Evolutionary conservation across 2,797 vertebrate species (phyloP), one percentile per base, ranked within the genome.

Genomic region (Benthosema pterotum): DNA sequence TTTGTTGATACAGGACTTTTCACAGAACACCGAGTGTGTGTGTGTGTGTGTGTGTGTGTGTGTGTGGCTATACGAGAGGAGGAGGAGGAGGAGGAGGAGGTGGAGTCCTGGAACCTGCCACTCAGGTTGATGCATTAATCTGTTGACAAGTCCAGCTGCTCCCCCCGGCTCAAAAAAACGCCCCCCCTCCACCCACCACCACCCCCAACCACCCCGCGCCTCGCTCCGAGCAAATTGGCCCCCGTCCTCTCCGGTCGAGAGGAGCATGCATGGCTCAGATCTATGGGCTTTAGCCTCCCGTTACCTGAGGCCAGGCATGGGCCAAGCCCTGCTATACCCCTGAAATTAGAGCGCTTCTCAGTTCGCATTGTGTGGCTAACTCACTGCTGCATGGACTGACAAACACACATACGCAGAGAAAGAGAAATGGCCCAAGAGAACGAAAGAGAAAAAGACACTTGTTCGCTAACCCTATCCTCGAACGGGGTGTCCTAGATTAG

Each of bases 61-160:
- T n/a, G n/a, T n/a, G n/a, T n/a, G n/a, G n/a, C n/a, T n/a, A n/a
- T 77, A 73, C 59, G 69, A 58, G 52, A n/a, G 12, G 62, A 62
- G 80, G 71, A 72, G 64, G 76, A 82, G 77, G 82, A n/a, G 12
- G 62, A 62, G 80, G 71, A 72, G 64, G 76, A 82, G 77, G 82
- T 74, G 78, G 69, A 63, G 74, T 77, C 70, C 69, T 66, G 78
- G 32, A 25, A 81, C 78, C 74, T 58, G 81, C 89, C 89, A 86
- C 51, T 90, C 85, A 81, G 73, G 72, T 79, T 91, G 89, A 92
- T 89, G 79, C 86, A 88, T 90, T 90, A 82, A 90, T 89, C 84
- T 85, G 83, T 74, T 84, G 89, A 92, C 89, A 88, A 84, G 84
- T 79, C 75, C 86, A 85, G 88, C 86, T 91, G 89, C 84, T 87